Conservation (phyloP, 1,140 invertebrate genomes). For the Bombus breviceps region DNA sequence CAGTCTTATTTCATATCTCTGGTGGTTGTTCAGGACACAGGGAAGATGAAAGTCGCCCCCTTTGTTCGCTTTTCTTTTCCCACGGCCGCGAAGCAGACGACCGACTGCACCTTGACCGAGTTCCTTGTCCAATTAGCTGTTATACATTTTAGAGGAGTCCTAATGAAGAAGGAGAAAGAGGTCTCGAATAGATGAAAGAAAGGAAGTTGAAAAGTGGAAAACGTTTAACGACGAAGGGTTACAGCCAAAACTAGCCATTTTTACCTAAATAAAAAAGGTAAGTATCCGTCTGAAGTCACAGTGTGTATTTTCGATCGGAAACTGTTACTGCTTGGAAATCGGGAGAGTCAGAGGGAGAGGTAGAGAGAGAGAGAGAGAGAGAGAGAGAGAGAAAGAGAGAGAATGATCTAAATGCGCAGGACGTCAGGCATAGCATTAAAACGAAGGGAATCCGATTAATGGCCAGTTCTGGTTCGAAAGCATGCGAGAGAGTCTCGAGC, state of each 20-base stretch:
- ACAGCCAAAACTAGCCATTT: background rate
- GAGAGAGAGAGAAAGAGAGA: background rate
- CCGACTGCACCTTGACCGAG: conserved; percentile 69
- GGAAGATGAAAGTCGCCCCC: conserved; percentile 46
- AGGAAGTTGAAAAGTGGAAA: background rate
- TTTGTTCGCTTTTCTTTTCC: conserved; percentile 68
- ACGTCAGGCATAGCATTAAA: conserved; percentile 3
- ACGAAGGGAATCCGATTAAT: conserved; percentile 20
- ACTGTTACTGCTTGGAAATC: background rate
- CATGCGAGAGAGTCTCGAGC: background rate
- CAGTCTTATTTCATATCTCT: background rate
- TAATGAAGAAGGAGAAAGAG: conserved; percentile 18
- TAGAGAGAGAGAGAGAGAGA: no score
- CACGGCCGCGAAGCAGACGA: conserved; percentile 52
- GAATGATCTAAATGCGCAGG: background rate
- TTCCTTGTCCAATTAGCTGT: conserved; percentile 65
- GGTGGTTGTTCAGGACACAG: no score
- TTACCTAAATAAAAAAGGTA: background rate
- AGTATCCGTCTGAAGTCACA: background rate
- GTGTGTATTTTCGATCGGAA: background rate
- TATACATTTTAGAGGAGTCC: conserved; percentile 49
- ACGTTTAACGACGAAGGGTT: conserved; percentile 8
- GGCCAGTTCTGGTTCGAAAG: conserved; percentile 8
- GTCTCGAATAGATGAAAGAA: no score
- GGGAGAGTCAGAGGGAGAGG: no score